phyloP scores from a whole-genome alignment of 2,113 vertebrate genomes.

The Cervus canadensis region DNA sequence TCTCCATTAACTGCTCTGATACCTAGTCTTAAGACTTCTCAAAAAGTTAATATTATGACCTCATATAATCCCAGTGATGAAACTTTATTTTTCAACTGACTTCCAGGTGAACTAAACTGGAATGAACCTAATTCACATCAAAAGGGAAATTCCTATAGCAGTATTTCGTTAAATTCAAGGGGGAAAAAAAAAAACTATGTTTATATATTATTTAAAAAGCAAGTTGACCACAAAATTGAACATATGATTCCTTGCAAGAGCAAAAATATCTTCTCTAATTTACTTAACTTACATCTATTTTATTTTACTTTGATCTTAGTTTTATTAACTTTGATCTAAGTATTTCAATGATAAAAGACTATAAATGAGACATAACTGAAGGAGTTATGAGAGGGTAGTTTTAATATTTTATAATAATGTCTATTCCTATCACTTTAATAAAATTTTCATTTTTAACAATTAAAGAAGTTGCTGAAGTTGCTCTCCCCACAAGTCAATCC shows the following conservation, averaged over 20 bases:
- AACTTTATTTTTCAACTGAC: background rate
- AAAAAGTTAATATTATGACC: background rate
- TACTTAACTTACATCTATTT: background rate
- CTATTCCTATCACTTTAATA: background rate
- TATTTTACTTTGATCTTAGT: background rate
- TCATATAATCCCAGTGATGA: background rate
- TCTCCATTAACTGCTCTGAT: background rate
- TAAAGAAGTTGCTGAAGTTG: background rate
- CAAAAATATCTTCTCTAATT: background rate
- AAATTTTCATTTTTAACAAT: background rate
- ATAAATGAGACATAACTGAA: background rate
- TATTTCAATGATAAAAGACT: conserved; percentile 12
- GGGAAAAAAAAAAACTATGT: background rate
- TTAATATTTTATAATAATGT: background rate
- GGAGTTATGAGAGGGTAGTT: background rate
- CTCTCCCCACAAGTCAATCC: background rate
- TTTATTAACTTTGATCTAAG: conserved; percentile 22
- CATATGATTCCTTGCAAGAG: background rate
- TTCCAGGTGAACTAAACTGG: background rate
- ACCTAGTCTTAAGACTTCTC: background rate
- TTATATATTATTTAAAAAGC: conserved; percentile 2
- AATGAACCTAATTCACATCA: background rate
- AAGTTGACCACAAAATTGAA: background rate
- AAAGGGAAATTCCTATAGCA: background rate
- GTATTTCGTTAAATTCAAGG: background rate